Conservation (phyloP, 2,888 invertebrate genomes). For the Agriopis leucophaearia region DNA sequence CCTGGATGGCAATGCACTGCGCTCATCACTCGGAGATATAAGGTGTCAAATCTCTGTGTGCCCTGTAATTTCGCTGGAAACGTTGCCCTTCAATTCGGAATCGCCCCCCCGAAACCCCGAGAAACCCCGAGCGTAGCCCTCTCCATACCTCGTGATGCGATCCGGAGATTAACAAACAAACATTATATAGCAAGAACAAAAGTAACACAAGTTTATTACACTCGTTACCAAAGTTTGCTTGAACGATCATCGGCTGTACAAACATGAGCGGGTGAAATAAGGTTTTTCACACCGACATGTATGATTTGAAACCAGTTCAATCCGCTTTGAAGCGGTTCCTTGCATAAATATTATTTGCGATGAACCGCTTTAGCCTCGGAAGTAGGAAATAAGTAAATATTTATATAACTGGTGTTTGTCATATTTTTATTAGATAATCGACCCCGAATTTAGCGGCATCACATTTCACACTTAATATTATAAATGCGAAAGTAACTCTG, state of each 20-base stretch:
- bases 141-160: no score
- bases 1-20: no score
- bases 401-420: constrained; percentile 3
- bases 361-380: constrained; percentile 37
- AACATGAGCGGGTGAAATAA: constrained; percentile 37
- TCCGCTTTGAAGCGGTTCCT: constrained; percentile 39
- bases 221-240: constrained; percentile 33
- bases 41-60: no score
- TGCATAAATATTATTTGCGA: constrained; percentile 29
- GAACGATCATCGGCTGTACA: constrained; percentile 38
- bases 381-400: constrained; percentile 25
- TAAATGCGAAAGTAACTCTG: no score
- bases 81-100: no score
- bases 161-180: constrained; percentile 11
- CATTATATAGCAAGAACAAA: constrained; percentile 13
- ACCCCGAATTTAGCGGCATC: no score
- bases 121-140: no score
- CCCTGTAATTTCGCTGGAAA: no score
- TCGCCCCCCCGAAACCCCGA: no score
- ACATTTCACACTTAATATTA: no score
- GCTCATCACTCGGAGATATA: no score
- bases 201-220: constrained; percentile 41
- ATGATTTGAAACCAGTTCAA: constrained; percentile 22
- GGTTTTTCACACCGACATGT: constrained; percentile 38
- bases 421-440: constrained; percentile 1